phyloP scores from a whole-genome alignment of 2,113 vertebrate genomes.

The Agelaius phoeniceus region DNA sequence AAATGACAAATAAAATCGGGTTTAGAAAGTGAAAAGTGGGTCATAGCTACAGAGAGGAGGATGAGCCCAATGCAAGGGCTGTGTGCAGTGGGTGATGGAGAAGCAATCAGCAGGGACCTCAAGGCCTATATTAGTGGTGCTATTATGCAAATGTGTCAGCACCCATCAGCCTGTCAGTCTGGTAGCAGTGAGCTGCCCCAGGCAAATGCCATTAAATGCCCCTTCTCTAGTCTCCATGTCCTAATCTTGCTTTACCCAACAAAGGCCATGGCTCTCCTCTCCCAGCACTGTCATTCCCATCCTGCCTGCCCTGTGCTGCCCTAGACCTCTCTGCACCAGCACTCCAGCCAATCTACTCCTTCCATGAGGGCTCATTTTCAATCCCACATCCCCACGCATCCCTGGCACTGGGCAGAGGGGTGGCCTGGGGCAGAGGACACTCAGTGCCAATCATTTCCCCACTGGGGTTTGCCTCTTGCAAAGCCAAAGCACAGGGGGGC shows the following conservation, averaged over 20 bases:
- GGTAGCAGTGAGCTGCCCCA: not conserved
- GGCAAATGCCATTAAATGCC: not conserved
- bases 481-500: not conserved
- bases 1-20: conserved; percentile 51
- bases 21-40: conserved; percentile 61
- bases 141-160: conserved; percentile 36
- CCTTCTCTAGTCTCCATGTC: not conserved
- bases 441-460: rapidly evolving
- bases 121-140: not conserved
- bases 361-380: not conserved
- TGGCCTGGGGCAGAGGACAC: not conserved
- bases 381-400: not conserved
- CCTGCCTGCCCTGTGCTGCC: not conserved
- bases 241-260: rapidly evolving
- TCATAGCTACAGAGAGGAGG: not conserved
- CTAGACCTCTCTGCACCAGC: not conserved
- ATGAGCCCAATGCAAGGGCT: rapidly evolving
- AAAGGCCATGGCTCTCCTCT: not conserved
- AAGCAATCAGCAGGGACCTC: not conserved
- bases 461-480: not conserved
- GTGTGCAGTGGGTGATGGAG: rapidly evolving
- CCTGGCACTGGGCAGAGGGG: not conserved
- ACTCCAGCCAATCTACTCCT: rapidly evolving
- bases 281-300: not conserved
- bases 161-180: conserved; percentile 17